Conservation (phyloP, 2,888 invertebrate genomes). For the Saturnia pavonia region DNA sequence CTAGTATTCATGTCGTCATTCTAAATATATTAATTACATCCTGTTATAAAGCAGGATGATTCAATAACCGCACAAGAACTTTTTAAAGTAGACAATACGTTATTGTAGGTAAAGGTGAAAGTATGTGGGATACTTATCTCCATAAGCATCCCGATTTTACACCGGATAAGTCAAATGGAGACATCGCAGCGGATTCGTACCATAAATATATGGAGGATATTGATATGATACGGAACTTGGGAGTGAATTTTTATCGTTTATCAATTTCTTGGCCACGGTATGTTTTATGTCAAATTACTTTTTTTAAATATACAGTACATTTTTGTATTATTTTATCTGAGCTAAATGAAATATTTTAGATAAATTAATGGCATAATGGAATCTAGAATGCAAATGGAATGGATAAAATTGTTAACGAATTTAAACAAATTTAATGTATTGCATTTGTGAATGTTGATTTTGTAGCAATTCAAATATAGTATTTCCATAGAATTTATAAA, state of each 20-base stretch:
- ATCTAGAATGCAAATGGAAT: background rate
- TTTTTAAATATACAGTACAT: background rate
- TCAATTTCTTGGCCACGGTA: conserved; percentile 88
- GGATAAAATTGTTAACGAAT: background rate
- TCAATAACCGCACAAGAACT: background rate
- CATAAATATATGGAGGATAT: conserved; percentile 84
- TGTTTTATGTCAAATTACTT: conserved; percentile 21
- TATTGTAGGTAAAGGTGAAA: conserved; percentile 83
- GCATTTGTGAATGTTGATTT: background rate
- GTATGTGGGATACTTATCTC: conserved; percentile 82
- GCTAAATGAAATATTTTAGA: background rate
- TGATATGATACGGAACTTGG: conserved; percentile 79
- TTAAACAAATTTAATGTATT: background rate
- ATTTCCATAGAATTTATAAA: background rate
- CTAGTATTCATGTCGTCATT: background rate
- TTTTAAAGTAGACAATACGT: conserved; percentile 7
- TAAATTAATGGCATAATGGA: background rate
- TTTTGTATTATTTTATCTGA: background rate
- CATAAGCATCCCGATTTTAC: conserved; percentile 79
- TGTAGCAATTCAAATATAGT: background rate
- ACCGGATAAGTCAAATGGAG: conserved; percentile 80
- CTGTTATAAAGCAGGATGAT: background rate
- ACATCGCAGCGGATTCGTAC: conserved; percentile 86
- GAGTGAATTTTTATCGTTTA: conserved; percentile 85
- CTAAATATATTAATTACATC: background rate